Base-by-base conservation (phyloP, 2,888 invertebrate genomes). In the Tyria jacobaeae region DNA sequence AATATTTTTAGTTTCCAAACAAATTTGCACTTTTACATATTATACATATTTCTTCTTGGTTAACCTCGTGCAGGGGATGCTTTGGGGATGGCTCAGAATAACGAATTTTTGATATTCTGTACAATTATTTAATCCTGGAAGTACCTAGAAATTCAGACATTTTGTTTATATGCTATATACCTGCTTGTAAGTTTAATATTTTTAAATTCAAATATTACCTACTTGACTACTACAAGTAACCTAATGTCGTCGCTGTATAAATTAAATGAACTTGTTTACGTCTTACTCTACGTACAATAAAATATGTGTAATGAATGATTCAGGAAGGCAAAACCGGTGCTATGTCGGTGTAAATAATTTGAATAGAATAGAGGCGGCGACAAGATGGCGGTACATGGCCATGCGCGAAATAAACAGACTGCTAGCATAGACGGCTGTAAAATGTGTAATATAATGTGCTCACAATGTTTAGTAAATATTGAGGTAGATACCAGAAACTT, bases 331-430 rank as follows among this genome's bases (percentile, higher is more conserved):
- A 56, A 66, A 59, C 68, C 54, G 48, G 50, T 64, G 50, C 44
- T 53, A 48, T 17, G 14, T 15, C 50, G 9, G 51, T 62, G 50
- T 64, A 60, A 21, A 64, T 63, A 62, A 72, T 68, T 75, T 66
- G 62, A 71, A 66, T 68, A 57, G 62, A 71, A 53, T 69, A 66
- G 60, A 62, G 31, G 44, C 56, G 21, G 58, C 25, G 59, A 37
- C 66, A 76, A 75, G 55, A 75, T 75, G 75, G 75, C 77, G 51
- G 70, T 1, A 47, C 15, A 55, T 49, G 15, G 54, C 51, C 52
- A 62, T 62, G 64, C 61, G 67, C 70, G 41, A 70, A 70, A 65
- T 60, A 63, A 41, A 58, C 39, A 24, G 15, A 62, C 41, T n/a
- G 53, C 39, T 25, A 25, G 58, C 50, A 25, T 35, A 44, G 62